These are phyloP conservation scores for Brachionus koreanus DNA, from an alignment of 1,140 invertebrate genomes.

Conservation along the genomic window DNA sequence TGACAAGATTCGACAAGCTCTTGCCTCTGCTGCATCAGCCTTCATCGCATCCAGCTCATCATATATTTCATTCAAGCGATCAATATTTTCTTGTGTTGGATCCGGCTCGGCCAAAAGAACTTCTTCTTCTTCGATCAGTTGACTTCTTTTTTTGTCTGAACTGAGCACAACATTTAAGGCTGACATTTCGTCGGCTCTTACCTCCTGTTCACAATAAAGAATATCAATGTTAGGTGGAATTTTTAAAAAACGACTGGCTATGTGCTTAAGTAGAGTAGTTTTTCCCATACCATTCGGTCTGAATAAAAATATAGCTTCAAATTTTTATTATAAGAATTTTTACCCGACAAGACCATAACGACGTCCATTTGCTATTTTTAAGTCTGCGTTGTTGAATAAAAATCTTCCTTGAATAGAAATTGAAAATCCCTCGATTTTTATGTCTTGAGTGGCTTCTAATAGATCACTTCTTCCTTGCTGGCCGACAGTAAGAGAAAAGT, in stretches of 20 bases:
- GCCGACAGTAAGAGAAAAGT: conserved; percentile 87
- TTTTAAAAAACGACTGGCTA: conserved; percentile 77
- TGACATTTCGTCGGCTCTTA: conserved; percentile 81
- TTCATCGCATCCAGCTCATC: conserved; percentile 90
- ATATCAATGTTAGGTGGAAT: conserved; percentile 96
- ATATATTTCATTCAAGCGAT: conserved; percentile 80
- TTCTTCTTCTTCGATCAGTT: conserved; percentile 76
- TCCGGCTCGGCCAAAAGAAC: conserved; percentile 65
- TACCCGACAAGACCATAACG: conserved; percentile 90
- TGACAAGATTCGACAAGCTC: conserved; percentile 85
- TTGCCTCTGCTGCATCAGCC: conserved; percentile 90
- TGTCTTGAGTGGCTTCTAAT: conserved; percentile 89
- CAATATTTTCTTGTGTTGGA: conserved; percentile 66
- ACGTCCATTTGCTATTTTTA: conserved; percentile 85
- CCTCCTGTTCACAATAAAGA: conserved; percentile 96
- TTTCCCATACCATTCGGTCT: conserved; percentile 89
- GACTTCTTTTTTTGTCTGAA: conserved; percentile 80
- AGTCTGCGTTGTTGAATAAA: conserved; percentile 89
- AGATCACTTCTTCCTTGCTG: conserved; percentile 77
- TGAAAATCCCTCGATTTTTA: conserved; percentile 94
- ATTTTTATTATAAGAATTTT: background rate
- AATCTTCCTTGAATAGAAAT: conserved; percentile 96
- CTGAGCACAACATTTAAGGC: conserved; percentile 88
- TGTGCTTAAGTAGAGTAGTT: conserved; percentile 91
- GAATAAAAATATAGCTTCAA: background rate